Conservation (phyloP, 2,888 invertebrate species). For the Erebia aethiops region DNA sequence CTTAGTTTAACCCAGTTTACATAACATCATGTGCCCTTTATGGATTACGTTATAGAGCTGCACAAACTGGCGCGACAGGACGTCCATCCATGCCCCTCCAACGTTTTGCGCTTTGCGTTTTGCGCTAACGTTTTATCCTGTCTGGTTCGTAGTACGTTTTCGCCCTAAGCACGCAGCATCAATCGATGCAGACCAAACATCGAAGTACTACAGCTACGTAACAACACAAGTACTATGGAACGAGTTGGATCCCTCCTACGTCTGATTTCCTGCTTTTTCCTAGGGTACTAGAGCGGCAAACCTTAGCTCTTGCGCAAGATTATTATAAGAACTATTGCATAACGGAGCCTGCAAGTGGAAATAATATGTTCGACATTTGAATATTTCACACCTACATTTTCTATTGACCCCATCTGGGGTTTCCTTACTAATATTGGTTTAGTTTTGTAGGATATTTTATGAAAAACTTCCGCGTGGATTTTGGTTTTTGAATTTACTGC, state of each 20-base stretch:
- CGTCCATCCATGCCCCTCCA: too few species aligned
- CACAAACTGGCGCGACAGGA: too few species aligned
- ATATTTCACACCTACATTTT: slow-evolving; percentile 5
- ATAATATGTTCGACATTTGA: neutral
- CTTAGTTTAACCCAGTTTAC: too few species aligned
- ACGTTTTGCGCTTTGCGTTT: too few species aligned
- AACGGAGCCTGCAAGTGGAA: slow-evolving; percentile 5
- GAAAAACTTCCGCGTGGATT: neutral
- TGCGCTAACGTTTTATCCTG: too few species aligned
- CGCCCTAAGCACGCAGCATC: neutral
- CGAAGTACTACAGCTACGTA: slow-evolving; percentile 12
- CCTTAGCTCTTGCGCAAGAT: slow-evolving; percentile 24
- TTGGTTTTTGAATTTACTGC: too few species aligned
- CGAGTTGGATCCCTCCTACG: slow-evolving; percentile 18
- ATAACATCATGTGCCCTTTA: too few species aligned
- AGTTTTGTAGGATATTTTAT: neutral
- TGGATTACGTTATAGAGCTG: too few species aligned
- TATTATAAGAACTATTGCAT: slow-evolving; percentile 22
- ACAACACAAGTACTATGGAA: slow-evolving; percentile 16
- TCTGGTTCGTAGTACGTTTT: too few species aligned
- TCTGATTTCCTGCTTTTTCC: slow-evolving; percentile 41
- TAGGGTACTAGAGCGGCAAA: slow-evolving; percentile 41
- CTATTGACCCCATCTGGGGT: neutral
- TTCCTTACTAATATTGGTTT: neutral
- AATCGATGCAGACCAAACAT: neutral